phyloP scores from a whole-genome alignment of 2,113 vertebrate genomes.

The Murina feae region DNA sequence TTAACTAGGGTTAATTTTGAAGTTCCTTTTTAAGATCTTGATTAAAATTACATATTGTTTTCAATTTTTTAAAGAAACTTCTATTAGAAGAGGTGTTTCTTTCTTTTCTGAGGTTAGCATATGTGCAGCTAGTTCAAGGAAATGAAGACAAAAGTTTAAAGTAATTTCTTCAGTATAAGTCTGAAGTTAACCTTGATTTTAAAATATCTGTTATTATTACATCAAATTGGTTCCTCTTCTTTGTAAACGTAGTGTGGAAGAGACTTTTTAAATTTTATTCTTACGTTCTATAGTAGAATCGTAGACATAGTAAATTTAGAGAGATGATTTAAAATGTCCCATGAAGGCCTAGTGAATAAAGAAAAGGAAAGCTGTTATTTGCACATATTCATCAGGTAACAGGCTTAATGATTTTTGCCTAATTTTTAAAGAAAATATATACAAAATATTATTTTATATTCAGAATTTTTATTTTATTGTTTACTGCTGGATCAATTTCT shows the following conservation, averaged over 20 bases:
- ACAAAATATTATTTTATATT: not conserved
- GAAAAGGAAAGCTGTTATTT: not conserved
- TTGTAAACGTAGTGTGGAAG: not conserved
- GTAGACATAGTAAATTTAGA: not conserved
- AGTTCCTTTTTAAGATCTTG: not conserved
- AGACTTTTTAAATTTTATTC: not conserved
- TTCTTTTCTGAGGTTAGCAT: not conserved
- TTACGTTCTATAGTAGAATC: not conserved
- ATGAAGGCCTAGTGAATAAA: not conserved
- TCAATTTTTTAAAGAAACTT: not conserved
- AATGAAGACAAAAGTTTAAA: not conserved
- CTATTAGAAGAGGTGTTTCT: not conserved
- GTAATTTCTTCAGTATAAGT: not conserved
- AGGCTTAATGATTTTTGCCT: not conserved
- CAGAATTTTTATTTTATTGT: not conserved
- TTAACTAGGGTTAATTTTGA: not conserved
- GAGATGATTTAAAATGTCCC: not conserved
- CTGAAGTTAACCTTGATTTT: not conserved
- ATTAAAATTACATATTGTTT: not conserved
- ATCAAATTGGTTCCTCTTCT: not conserved
- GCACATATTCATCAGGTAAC: not conserved
- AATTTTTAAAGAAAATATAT: not conserved
- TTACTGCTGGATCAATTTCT: not conserved
- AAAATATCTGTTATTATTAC: not conserved
- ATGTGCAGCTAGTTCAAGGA: not conserved